Evolutionary conservation across 2,888 invertebrate species (phyloP).

Genomic region (Acanthosepion pharaonis): DNA sequence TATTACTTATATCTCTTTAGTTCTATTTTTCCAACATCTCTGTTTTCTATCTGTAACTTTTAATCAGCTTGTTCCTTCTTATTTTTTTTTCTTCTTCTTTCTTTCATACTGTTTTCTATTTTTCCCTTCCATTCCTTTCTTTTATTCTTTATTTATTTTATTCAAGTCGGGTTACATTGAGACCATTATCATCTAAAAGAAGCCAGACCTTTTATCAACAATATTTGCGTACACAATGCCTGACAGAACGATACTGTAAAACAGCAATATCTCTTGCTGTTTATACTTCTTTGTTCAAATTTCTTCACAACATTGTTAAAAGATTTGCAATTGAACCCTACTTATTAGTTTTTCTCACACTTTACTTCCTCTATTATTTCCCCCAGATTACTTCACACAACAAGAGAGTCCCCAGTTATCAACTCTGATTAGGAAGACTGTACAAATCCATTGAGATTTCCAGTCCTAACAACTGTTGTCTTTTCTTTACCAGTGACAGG

Average conservation of each 20-base stretch:
- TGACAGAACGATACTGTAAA: background rate
- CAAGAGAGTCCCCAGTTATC: background rate
- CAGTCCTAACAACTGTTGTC: background rate
- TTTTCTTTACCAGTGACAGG: background rate
- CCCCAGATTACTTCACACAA: background rate
- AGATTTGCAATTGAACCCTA: background rate
- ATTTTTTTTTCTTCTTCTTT: background rate
- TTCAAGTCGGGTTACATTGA: background rate
- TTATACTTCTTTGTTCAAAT: constrained; percentile 6
- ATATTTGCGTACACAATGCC: background rate
- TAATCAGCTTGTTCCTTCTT: fast-evolving
- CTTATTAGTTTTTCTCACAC: background rate
- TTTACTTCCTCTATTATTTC: background rate
- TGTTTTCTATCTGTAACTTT: background rate
- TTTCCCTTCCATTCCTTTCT: background rate
- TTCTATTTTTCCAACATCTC: background rate
- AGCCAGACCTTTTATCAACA: background rate
- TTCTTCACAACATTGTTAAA: background rate
- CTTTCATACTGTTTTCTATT: background rate
- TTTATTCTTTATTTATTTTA: background rate
- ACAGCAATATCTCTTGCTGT: background rate
- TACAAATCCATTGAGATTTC: background rate
- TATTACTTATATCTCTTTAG: background rate
- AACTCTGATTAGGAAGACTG: background rate
- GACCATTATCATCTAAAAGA: background rate